phyloP scores from a whole-genome alignment of 2,888 invertebrate genomes.

The Dynastes tityus region DNA sequence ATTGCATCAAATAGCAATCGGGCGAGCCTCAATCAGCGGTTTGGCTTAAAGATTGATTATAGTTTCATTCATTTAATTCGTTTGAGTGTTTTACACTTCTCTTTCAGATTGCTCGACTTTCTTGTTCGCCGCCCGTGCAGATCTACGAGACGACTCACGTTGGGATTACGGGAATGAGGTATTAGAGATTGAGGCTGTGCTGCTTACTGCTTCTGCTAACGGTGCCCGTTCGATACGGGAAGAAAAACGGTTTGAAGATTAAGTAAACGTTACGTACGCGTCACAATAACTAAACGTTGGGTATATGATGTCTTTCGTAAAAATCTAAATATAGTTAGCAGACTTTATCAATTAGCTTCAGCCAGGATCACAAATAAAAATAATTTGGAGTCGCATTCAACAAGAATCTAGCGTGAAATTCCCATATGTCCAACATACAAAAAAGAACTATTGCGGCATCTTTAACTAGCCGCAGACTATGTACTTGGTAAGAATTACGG shows the following conservation, averaged over 20 bases:
- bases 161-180: constrained; percentile 43
- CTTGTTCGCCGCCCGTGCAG: constrained; percentile 22
- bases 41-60: constrained; percentile 51
- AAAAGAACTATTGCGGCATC: too few species aligned
- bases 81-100: constrained; percentile 52
- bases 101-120: constrained; percentile 43
- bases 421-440: too few species aligned
- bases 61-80: constrained; percentile 53
- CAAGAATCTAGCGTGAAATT: too few species aligned
- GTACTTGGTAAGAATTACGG: too few species aligned
- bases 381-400: too few species aligned
- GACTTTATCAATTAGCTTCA: too few species aligned
- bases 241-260: neutral
- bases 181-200: constrained; percentile 20
- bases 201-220: neutral
- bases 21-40: constrained; percentile 42
- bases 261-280: too few species aligned
- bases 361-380: too few species aligned
- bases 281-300: too few species aligned
- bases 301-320: too few species aligned
- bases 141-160: constrained; percentile 15
- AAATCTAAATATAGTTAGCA: too few species aligned
- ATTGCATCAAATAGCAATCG: constrained; percentile 48
- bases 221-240: constrained; percentile 3
- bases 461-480: too few species aligned